Conservation (phyloP, 2,888 invertebrate genomes). For the Acrobasis consociella region DNA sequence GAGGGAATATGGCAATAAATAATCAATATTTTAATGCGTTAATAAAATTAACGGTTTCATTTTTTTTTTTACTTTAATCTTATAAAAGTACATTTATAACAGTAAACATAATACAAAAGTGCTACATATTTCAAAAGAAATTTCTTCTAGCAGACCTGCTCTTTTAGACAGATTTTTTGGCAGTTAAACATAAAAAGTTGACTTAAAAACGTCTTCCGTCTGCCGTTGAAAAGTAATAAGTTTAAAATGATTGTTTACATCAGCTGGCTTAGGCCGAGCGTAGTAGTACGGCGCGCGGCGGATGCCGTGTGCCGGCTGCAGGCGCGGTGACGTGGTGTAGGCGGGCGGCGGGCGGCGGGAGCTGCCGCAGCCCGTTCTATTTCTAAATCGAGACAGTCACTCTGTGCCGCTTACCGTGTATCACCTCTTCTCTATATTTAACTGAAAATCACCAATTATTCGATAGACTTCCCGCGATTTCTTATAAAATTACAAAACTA, state of each 20-base stretch:
- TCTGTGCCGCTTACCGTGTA: slow-evolving; percentile 76
- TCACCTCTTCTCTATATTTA: slow-evolving; percentile 73
- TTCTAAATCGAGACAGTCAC: slow-evolving; percentile 81
- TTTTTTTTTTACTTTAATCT: too few species aligned
- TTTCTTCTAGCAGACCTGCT: too few species aligned
- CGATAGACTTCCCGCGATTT: slow-evolving; percentile 34
- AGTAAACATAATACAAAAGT: too few species aligned
- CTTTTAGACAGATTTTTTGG: too few species aligned
- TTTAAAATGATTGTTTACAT: background rate
- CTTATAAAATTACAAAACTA: slow-evolving; percentile 22
- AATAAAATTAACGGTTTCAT: too few species aligned
- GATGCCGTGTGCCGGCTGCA: slow-evolving; percentile 37
- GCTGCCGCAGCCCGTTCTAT: slow-evolving; percentile 76
- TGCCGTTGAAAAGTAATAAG: background rate
- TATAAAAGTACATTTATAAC: too few species aligned
- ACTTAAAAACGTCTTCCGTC: background rate
- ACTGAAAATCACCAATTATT: slow-evolving; percentile 48
- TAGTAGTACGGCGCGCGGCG: slow-evolving; percentile 39
- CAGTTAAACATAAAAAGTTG: background rate
- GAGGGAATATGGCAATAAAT: too few species aligned
- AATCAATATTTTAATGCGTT: too few species aligned
- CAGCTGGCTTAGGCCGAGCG: slow-evolving; percentile 21
- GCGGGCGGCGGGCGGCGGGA: slow-evolving; percentile 39
- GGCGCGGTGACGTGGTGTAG: slow-evolving; percentile 28
- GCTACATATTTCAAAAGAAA: too few species aligned